phyloP scores from a whole-genome alignment of 2,113 vertebrate genomes.

The Scolopax mira region DNA sequence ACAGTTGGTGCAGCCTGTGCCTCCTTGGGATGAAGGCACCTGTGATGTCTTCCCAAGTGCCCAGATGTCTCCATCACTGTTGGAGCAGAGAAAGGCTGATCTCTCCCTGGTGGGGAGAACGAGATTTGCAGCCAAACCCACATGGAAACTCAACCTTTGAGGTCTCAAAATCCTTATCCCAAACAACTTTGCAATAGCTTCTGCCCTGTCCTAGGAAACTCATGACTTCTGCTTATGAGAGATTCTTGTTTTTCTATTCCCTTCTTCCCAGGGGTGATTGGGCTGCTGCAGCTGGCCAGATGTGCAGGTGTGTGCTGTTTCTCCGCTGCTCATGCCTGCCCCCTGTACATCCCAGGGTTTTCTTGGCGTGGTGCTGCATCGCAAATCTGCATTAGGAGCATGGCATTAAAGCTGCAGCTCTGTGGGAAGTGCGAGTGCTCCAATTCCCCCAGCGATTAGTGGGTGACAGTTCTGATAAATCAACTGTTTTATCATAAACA shows the following conservation, averaged over 20 bases:
- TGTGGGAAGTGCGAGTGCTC: neutral
- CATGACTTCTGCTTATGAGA: neutral
- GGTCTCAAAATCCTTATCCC: neutral
- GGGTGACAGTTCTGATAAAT: constrained; percentile 47
- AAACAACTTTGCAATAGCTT: neutral
- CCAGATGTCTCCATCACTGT: neutral
- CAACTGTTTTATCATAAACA: constrained; percentile 23
- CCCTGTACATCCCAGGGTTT: neutral
- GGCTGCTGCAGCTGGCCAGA: neutral
- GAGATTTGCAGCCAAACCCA: neutral
- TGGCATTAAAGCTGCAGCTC: neutral
- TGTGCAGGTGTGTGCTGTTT: neutral
- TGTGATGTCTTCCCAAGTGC: neutral
- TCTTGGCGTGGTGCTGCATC: neutral
- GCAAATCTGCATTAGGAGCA: neutral
- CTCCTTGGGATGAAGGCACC: neutral
- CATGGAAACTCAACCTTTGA: neutral
- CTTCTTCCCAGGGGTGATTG: neutral
- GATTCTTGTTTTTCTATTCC: neutral
- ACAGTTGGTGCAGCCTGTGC: neutral
- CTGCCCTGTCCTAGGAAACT: neutral
- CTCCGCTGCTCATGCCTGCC: neutral
- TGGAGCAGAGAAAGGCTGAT: neutral
- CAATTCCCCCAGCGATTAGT: constrained; percentile 4
- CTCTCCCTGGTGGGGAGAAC: neutral